Percentiles rank a stretch among this genome's conserved stretches.
Evolutionary conservation across 2,113 vertebrate genomes (phyloP).

Genomic region (Acrocephalus arundinaceus): DNA sequence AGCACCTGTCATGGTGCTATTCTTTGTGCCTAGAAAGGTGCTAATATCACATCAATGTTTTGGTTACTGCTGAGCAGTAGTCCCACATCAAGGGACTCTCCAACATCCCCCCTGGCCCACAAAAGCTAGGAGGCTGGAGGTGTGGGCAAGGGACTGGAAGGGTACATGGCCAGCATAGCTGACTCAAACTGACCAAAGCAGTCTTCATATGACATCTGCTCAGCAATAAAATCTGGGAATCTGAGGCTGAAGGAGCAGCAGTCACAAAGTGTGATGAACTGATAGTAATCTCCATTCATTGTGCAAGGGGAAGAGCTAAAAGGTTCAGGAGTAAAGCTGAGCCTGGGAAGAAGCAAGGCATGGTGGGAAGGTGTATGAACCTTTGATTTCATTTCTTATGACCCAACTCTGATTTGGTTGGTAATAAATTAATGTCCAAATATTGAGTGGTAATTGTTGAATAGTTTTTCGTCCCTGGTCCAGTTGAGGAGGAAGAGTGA

Average conservation of each 20-base stretch:
- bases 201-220: not conserved
- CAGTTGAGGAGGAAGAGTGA: not conserved
- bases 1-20: too few species aligned
- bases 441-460: not conserved
- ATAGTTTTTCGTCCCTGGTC: not conserved
- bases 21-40: not conserved
- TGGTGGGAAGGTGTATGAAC: not conserved
- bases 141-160: not conserved
- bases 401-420: not conserved
- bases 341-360: not conserved
- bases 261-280: not conserved
- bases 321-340: not conserved
- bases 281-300: not conserved
- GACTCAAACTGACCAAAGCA: not conserved
- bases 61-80: not conserved
- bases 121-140: not conserved
- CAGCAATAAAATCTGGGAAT: not conserved
- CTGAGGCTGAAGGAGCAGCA: not conserved
- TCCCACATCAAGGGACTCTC: not conserved
- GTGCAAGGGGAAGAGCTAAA: not conserved
- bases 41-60: not conserved
- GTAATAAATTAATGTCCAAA: not conserved
- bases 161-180: not conserved
- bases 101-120: rapidly evolving
- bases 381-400: not conserved